These are phyloP conservation scores for Philhelius pedissequus DNA, from an alignment of 2,888 invertebrate species.

Conservation along the genomic window DNA sequence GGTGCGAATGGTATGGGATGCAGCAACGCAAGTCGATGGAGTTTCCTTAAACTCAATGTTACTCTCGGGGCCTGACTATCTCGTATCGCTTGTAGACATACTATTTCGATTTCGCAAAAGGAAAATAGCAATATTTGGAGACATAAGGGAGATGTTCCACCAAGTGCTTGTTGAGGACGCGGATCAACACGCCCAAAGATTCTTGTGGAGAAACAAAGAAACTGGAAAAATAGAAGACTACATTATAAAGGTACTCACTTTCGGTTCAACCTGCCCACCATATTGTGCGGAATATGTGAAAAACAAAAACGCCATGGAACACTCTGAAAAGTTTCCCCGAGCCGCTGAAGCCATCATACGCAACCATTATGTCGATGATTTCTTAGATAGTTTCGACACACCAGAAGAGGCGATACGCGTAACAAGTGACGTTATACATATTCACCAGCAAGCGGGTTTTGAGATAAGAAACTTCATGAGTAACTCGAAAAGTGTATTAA, in stretches of 20 bases:
- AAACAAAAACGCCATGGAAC: constrained; percentile 40
- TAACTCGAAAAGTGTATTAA: not conserved
- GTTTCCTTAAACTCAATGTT: constrained; percentile 72
- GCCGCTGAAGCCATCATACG: too few relatives aligned
- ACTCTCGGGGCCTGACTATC: too few relatives aligned
- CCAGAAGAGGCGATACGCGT: not conserved
- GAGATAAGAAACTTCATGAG: constrained; percentile 24
- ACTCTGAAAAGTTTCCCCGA: too few relatives aligned
- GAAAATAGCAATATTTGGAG: too few relatives aligned
- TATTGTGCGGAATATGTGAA: constrained; percentile 52
- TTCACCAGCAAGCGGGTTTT: constrained; percentile 18
- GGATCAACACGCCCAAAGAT: constrained; percentile 46
- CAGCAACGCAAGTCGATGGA: constrained; percentile 69
- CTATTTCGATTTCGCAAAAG: too few relatives aligned
- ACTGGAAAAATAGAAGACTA: constrained; percentile 6
- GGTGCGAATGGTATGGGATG: constrained; percentile 72
- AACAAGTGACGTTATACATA: not conserved
- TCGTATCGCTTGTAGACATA: too few relatives aligned
- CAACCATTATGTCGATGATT: too few relatives aligned
- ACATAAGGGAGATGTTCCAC: too few relatives aligned
- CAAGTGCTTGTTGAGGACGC: constrained; percentile 22
- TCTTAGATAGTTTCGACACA: too few relatives aligned
- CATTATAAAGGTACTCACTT: constrained; percentile 42
- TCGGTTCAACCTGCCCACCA: constrained; percentile 31
- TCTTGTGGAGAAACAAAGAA: constrained; percentile 55